Evolutionary conservation across 2,888 invertebrate genomes (phyloP), one percentile per base, ranked within the genome.

Genomic region (Leucania comma): DNA sequence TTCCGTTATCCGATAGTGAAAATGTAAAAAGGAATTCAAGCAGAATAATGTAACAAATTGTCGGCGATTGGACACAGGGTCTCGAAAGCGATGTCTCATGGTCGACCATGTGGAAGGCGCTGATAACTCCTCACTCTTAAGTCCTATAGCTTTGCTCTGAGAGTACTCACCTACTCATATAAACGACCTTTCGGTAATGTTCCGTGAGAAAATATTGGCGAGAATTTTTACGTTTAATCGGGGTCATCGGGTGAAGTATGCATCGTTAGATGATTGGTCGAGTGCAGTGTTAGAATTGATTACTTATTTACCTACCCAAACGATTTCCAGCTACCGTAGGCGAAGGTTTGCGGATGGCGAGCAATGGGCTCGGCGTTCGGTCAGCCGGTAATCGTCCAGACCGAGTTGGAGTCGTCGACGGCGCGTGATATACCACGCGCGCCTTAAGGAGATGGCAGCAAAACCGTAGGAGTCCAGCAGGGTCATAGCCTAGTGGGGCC

Each of bases 41-140:
- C 46, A 79, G 75, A 82, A 80, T 79, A 78, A 79, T 71, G 72
- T 86, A 79, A 86, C 80, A 84, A 86, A 87, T 87, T 76, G 80
- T 67, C 60, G 54, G 57, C 80, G 79, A 80, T 78, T 71, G 76
- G 75, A 70, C 72, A 59, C 75, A 73, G 69, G 64, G 72, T 65
- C 53, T 84, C 62, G 69, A 69, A 42, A 65, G 64, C 80, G 64
- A 80, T 83, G 80, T 67, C 75, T 85, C 74, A 75, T 22, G 54
- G 26, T 54, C 83, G 74, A 48, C 72, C 80, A 75, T 74, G 81
- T 72, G 85, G 86, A 86, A 86, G 71, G 46, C 62, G 29, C 82
- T 81, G 86, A 86, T 86, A 86, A 86, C 75, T 87, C 22, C 75
- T 78, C 72, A 71, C 75, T 75, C 68, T 68, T 68, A 80, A 57